Conservation (phyloP, 2,888 invertebrate genomes). For the Cylloceria caligata region DNA sequence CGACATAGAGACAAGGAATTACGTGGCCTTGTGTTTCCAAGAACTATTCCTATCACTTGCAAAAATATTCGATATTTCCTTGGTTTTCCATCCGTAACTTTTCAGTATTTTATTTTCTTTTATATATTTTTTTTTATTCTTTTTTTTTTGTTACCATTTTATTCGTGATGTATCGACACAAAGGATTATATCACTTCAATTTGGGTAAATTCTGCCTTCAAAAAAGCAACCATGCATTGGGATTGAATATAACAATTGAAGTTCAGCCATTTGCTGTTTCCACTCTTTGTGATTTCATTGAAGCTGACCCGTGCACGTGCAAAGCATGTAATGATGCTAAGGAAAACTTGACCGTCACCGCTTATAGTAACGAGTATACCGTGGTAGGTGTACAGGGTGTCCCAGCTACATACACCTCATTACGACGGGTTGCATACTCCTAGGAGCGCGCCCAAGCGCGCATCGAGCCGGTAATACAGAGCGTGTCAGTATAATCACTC, state of each 20-base stretch:
- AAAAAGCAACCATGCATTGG: neutral
- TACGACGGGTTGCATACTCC: too few relatives aligned
- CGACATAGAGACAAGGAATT: constrained; percentile 14
- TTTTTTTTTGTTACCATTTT: neutral
- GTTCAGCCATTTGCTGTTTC: neutral
- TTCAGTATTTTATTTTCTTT: neutral
- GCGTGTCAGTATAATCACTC: too few relatives aligned
- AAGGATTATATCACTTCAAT: neutral
- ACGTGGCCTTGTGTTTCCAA: neutral
- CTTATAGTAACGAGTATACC: constrained; percentile 22
- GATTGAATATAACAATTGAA: neutral
- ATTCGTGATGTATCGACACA: neutral
- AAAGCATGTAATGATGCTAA: neutral
- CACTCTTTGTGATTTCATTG: neutral
- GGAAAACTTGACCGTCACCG: constrained; percentile 11
- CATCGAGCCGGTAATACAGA: too few relatives aligned
- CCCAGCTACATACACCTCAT: too few relatives aligned
- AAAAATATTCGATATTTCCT: neutral
- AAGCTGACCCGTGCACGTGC: neutral
- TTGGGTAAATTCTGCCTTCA: neutral
- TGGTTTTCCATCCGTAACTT: neutral
- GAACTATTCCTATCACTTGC: neutral
- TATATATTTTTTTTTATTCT: neutral
- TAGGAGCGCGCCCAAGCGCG: too few relatives aligned
- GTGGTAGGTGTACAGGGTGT: too few relatives aligned